Conservation (phyloP, 2,797 vertebrate genomes). For the Xiphorhynchus erythropygius region DNA sequence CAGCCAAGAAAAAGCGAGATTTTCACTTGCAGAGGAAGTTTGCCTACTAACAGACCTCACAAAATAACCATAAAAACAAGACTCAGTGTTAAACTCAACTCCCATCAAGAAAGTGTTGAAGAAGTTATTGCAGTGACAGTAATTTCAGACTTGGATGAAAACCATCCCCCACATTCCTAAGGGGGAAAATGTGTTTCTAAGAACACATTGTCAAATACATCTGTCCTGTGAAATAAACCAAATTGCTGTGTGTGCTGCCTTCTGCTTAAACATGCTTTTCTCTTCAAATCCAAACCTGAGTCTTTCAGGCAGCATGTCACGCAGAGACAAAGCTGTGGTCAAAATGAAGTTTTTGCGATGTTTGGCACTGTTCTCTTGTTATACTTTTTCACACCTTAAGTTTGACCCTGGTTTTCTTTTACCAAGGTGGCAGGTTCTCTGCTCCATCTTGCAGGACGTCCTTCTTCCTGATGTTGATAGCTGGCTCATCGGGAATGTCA, state of each 20-base stretch:
- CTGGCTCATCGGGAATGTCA: not conserved
- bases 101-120: not conserved
- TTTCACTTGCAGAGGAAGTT: not conserved
- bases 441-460: not conserved
- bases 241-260: not conserved
- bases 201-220: conserved; percentile 3
- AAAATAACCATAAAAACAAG: not conserved
- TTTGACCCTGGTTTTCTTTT: not conserved
- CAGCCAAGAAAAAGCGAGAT: not conserved
- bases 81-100: not conserved
- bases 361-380: not conserved
- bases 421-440: not conserved
- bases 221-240: conserved; percentile 19
- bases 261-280: not conserved
- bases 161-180: not conserved
- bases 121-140: not conserved
- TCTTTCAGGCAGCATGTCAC: not conserved
- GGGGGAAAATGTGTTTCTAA: not conserved
- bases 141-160: not conserved
- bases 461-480: not conserved
- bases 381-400: not conserved
- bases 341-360: not conserved
- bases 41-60: not conserved
- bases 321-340: not conserved
- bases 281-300: not conserved